Base-by-base conservation (phyloP, 2,888 invertebrate species). In the Heliconius ismenius region DNA sequence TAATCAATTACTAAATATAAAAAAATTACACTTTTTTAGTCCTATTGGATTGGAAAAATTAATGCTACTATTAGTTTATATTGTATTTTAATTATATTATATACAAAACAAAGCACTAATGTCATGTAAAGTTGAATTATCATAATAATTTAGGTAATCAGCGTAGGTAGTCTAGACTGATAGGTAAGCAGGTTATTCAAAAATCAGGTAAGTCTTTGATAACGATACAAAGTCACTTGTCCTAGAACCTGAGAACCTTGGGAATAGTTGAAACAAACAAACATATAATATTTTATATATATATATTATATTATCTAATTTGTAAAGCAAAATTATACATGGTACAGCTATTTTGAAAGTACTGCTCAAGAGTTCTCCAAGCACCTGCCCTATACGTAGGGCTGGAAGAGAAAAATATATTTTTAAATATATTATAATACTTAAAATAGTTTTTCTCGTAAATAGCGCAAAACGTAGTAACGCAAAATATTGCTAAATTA, bases 181-280 rank as follows among this genome's bases (percentile, higher is more conserved):
- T 81, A 81, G 77, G 73, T 82, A 84, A 84, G 80, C 84, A 83
- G 84, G 85, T 84, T 85, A 83, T 82, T 78, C 78, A 81, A 79
- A 81, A 84, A 83, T 81, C 83, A 80, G 83, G 84, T 81, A 81
- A 83, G 75, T 80, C 77, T 81, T 86, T 87, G 88, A 88, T 89
- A 86, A 79, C 80, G 87, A 88, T 87, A 90, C 83, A 82, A 85
- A 87, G 88, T 92, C 91, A 91, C 92, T 91, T 89, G 93, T 87
- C 93, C 93, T 92, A 93, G 93, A 93, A 93, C 93, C 87, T 88
- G 79, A 26, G 26, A 73, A 73, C 39, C 43, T 73, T 21, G 67
- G 7, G 24, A 67, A 67, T 67, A 39, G 39, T 39, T 39, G 15
- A 24, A 67, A 24, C 15, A 39, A 58, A 58, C 54, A n/a, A 58